Evolutionary conservation across 2,888 invertebrate species (phyloP), one percentile per base, ranked within the genome.

Genomic region (Ophion costatus): DNA sequence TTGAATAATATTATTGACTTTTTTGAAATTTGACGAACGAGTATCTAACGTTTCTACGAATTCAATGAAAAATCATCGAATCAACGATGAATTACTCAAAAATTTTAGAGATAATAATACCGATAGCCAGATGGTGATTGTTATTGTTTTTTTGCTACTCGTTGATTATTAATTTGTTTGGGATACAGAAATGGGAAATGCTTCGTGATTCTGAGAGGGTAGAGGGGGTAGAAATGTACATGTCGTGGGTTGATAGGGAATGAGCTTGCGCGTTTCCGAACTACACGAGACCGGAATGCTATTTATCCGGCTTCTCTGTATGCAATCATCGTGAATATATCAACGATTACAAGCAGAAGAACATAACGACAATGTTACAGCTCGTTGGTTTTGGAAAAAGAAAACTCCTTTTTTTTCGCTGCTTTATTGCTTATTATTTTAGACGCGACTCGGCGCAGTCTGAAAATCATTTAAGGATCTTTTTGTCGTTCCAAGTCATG

Each of bases 271-370:
- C 29, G 29, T 57, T 64, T 14, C n/a, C 29, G 45, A 76, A 64
- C 1, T 22, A 42, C 17, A 29, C 20, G 29, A 70, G n/a, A 66
- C 38, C 38, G 11, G 56, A 63, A 69, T 63, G 63, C 75, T 56
- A 75, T 81, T 75, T 22, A n/a, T 45, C 17, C 14, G 51, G 56
- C 24, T 75, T 20, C 56, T 63, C 33, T 2, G 42, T 57, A 51
- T 9, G 14, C 51, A 59, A 24, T 29, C 9, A 45, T 11, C 6
- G 29, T 33, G 14, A 20, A n/a, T 56, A 38, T 24, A 56, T 75
- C 75, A 75, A 75, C 66, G 64, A 75, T 66, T 51, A 20, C n/a
- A 38, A 22, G 51, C 14, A 17, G 51, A 14, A 17, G 51, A 5
- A 51, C 17, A 17, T 4, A 51, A 51, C 51, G 51, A 51, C 51